These are phyloP conservation scores for Cephalophus harveyi DNA, from an alignment of 2,113 vertebrate genomes.

Conservation along the genomic window DNA sequence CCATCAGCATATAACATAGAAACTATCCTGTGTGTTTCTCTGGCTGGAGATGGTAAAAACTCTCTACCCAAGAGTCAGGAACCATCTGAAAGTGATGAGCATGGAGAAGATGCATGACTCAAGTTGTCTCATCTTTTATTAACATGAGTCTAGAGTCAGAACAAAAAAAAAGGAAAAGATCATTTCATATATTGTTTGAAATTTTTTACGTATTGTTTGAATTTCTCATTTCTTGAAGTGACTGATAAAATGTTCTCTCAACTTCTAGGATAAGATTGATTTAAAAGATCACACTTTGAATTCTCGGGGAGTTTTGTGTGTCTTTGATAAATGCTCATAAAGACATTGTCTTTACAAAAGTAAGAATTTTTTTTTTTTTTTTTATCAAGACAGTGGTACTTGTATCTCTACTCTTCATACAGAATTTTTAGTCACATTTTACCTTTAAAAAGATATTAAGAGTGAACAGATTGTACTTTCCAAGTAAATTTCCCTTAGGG, in stretches of 20 bases:
- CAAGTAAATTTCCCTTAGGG: background rate
- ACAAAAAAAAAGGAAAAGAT: background rate
- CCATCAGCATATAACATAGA: too few relatives aligned
- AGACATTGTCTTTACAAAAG: background rate
- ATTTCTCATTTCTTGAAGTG: background rate
- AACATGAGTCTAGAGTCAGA: background rate
- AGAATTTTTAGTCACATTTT: background rate
- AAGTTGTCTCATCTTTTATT: background rate
- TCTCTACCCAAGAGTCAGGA: background rate
- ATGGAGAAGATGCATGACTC: background rate
- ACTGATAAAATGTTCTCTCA: background rate
- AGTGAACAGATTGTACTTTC: background rate
- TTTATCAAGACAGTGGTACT: background rate
- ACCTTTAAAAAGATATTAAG: background rate
- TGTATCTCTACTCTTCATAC: background rate
- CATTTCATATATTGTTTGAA: background rate
- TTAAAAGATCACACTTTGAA: background rate
- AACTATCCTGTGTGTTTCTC: background rate
- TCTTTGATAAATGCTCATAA: background rate
- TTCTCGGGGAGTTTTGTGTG: background rate
- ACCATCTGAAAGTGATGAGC: background rate
- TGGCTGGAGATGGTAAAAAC: background rate
- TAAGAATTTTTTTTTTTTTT: background rate
- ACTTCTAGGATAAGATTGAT: background rate
- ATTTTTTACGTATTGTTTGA: background rate